phyloP scores from a whole-genome alignment of 1,140 invertebrate species.

The Drosophila pectinifera region DNA sequence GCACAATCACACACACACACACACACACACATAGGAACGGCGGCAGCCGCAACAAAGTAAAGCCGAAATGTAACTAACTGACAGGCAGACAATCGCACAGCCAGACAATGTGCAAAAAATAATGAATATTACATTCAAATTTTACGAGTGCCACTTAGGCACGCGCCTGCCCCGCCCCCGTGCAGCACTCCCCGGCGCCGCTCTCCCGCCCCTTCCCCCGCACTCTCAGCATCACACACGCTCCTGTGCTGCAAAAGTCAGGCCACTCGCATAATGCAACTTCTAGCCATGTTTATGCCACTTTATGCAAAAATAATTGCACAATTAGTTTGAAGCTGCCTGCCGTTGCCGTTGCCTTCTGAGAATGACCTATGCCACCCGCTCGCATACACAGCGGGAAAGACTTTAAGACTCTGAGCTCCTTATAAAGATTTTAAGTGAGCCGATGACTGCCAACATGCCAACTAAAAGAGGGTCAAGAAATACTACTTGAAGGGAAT shows the following conservation, averaged over 20 bases:
- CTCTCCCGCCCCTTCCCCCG: slow-evolving; percentile 7
- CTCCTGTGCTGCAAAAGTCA: slow-evolving; percentile 77
- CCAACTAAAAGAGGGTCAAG: too few species aligned
- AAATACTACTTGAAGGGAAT: too few species aligned
- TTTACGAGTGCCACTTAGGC: slow-evolving; percentile 80
- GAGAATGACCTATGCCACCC: slow-evolving; percentile 42
- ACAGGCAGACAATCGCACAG: slow-evolving; percentile 27
- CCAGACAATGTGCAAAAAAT: slow-evolving; percentile 79
- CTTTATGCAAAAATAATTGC: slow-evolving; percentile 85
- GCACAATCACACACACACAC: neutral
- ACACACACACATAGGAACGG: neutral
- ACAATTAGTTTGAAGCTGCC: slow-evolving; percentile 84
- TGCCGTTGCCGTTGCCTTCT: slow-evolving; percentile 43
- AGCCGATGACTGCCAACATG: too few species aligned
- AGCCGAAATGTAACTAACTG: slow-evolving; percentile 50
- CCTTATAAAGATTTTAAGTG: neutral
- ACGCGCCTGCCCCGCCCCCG: slow-evolving; percentile 41
- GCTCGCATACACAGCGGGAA: slow-evolving; percentile 1
- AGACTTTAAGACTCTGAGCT: neutral
- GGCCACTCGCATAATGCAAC: slow-evolving; percentile 83
- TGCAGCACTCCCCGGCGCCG: neutral
- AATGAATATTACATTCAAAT: slow-evolving; percentile 83
- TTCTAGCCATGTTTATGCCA: slow-evolving; percentile 84
- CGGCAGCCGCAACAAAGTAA: slow-evolving; percentile 42
- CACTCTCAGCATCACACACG: slow-evolving; percentile 46